These are phyloP conservation scores for Potamarius usumacintae DNA, from an alignment of 2,113 vertebrate genomes.

Conservation along the genomic window DNA sequence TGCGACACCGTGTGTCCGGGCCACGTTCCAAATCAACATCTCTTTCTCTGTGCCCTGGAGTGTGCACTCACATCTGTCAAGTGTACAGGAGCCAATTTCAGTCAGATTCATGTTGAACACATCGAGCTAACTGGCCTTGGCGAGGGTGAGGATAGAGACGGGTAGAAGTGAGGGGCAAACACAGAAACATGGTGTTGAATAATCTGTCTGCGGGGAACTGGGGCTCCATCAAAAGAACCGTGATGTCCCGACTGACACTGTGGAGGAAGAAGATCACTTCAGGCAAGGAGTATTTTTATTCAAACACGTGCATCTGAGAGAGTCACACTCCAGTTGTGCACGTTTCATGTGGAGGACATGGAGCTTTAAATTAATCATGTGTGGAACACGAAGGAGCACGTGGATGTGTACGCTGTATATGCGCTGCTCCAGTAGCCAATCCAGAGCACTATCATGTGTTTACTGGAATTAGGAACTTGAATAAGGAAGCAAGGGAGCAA, in stretches of 20 bases:
- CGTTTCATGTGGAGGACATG: not conserved
- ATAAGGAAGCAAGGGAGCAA: not conserved
- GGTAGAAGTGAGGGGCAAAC: not conserved
- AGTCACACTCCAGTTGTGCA: not conserved
- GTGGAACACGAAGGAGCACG: not conserved
- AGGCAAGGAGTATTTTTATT: constrained; percentile 2
- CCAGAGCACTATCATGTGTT: not conserved
- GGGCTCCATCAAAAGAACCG: constrained; percentile 23
- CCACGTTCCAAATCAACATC: constrained; percentile 25
- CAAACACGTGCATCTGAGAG: not conserved
- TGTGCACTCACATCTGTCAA: constrained; percentile 37
- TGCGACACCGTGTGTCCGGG: constrained; percentile 16
- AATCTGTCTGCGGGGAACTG: constrained; percentile 36
- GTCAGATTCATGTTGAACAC: constrained; percentile 11
- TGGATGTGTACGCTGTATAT: not conserved
- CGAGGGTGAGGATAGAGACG: not conserved
- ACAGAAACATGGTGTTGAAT: constrained; percentile 42
- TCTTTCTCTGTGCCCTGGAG: constrained; percentile 26
- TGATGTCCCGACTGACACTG: not conserved
- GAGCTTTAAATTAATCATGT: not conserved
- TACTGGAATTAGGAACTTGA: not conserved
- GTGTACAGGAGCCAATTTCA: constrained; percentile 26
- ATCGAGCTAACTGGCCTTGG: constrained; percentile 27
- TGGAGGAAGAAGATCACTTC: not conserved
- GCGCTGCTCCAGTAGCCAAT: not conserved